Percentiles rank a stretch among this genome's conserved stretches.
phyloP scores from a whole-genome alignment of 2,113 vertebrate species.

The Otolemur garnettii region DNA sequence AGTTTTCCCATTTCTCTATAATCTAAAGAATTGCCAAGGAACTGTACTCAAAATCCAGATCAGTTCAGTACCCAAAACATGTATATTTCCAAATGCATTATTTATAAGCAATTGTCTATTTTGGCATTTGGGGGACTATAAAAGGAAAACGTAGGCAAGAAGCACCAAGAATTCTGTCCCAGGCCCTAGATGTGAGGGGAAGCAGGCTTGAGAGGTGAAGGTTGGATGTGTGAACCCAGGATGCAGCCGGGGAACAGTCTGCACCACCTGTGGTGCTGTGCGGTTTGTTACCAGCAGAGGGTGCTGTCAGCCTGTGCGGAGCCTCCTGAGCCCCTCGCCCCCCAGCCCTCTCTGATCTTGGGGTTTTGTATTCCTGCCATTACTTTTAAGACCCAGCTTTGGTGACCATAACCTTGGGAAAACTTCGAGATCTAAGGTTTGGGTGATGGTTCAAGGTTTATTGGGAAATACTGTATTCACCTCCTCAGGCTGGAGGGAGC shows the following conservation, averaged over 20 bases:
- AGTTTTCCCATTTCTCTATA: not conserved
- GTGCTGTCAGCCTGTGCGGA: slow-evolving; percentile 36
- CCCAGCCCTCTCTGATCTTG: not conserved
- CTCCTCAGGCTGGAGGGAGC: slow-evolving; percentile 30
- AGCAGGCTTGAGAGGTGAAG: not conserved
- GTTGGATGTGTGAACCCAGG: not conserved
- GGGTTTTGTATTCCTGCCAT: slow-evolving; percentile 53
- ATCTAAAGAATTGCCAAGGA: slow-evolving; percentile 8
- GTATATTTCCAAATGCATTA: not conserved
- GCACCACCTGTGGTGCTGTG: not conserved
- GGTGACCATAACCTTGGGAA: slow-evolving; percentile 41
- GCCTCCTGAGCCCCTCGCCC: not conserved
- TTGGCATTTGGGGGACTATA: not conserved
- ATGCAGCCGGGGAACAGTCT: rapidly evolving
- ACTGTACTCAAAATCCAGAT: not conserved
- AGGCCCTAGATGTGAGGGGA: not conserved
- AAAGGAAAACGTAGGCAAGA: not conserved
- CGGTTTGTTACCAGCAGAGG: slow-evolving; percentile 63
- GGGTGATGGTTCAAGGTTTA: slow-evolving; percentile 38
- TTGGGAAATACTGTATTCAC: slow-evolving; percentile 37
- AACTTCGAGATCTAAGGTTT: slow-evolving; percentile 51
- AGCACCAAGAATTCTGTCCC: not conserved
- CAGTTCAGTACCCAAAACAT: not conserved
- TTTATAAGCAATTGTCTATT: not conserved
- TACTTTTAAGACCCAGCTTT: slow-evolving; percentile 55